Base-by-base conservation (phyloP, 2,888 invertebrate species). In the Dolichopus griseipennis region DNA sequence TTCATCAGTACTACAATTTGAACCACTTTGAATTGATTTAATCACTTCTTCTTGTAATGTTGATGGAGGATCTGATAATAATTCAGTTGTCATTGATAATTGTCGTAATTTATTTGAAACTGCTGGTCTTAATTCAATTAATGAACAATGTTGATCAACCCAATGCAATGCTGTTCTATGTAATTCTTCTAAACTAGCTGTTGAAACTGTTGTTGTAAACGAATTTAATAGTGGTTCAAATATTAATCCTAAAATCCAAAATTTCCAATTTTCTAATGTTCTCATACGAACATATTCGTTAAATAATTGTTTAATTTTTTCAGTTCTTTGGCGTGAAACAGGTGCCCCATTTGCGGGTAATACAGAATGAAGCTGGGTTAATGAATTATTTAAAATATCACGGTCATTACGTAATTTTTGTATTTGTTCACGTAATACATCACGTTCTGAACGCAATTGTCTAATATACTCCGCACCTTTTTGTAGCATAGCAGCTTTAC, bases 101-200 rank as follows among this genome's bases (percentile, higher is more conserved):
- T 91, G 90, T 75, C 93, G 88, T 74, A 97, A 84, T 66, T 97
- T 94, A 83, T 93, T 95, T 74, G 95, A 85, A 73, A 95, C 95
- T 79, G 92, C 92, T 78, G 96, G 96, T 76, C 97, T 86, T 82
- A 97, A 90, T 84, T 93, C 91, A 74, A 92, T 91, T 72, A 97
- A 87, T 64, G 96, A 95, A 83, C 97, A 97, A 82, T 95, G 95
- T 79, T 97, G 96, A 82, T 97, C 96, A 68, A 95, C 90, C 97
- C 97, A 97, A 70, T 92, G 86, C 77, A 94, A 86, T 70, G 95
- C 93, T 72, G 96, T 93, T 74, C 94, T 88, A 81, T 93, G 94
- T 72, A 97, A 85, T 83, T 97, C 97, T 73, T 93, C 92, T 71
- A 94, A 85, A 83, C 92, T 95, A 72, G 92, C 89, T 74, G 94